Base-by-base conservation (phyloP, 2,888 invertebrate species). In the Hypolimnas misippus region DNA sequence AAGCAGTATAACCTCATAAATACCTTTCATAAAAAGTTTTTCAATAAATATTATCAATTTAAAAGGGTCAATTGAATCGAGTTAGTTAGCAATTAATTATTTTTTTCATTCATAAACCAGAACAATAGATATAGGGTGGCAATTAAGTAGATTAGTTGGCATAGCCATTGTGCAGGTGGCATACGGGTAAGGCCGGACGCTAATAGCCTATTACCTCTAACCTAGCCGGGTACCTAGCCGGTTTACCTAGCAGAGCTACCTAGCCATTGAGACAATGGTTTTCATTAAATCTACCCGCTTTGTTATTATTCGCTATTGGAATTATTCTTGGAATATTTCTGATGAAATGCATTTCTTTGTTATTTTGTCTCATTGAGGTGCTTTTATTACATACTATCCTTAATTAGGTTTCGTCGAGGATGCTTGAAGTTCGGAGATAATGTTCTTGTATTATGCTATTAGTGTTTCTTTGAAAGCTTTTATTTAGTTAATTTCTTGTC, bases 81-180 rank as follows among this genome's bases (percentile, higher is more conserved):
- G 17, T 16, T 4, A 40, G 40, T 17, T 25, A 7, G 21, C 14
- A 14, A n/a, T 49, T 21, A 49, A 44, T 44, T 17, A 17, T 10
- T n/a, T 46, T 49, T 49, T 49, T 49, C 25, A 49, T 49, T 49
- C 46, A 25, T 49, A 25, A 49, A 25, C 5, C 12, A n/a, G 17
- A 49, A 21, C 21, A 49, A 49, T 49, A 25, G 21, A 35, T 35
- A 19, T 31, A 40, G 31, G 49, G 53, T 16, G 35, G 60, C 49
- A 49, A 54, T 64, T 50, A 64, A 60, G 40, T 57, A 52, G 57
- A 61, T 64, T 46, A 64, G 64, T 57, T 64, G 40, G 42, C 60
- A 54, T 56, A 25, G 31, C 49, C 46, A 57, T 53, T 57, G 60
- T 49, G 55, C 55, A 44, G 44, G 44, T 44, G 55, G 44, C 55